Evolutionary conservation across 2,797 vertebrate species (phyloP), one percentile per base, ranked within the genome.

Genomic region (Lepidocolaptes lacrymiger): DNA sequence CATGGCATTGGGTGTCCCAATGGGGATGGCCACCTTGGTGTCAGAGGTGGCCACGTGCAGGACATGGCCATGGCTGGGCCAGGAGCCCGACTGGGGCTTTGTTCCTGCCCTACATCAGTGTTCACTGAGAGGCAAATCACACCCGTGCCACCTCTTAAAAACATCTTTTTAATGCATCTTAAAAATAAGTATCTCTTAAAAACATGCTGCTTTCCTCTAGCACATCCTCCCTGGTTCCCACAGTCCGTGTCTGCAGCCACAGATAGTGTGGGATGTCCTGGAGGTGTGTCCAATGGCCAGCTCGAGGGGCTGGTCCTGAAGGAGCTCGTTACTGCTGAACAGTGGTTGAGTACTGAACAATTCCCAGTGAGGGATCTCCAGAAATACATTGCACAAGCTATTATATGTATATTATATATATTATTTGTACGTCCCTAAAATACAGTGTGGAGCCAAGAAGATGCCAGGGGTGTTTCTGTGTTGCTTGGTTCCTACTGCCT

Each of bases 1-100:
- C 1, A 0, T 2, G 6, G 19, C 3, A 16, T 34, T 0, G 0
- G 12, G 10, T 48, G 22, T 44, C 28, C 21, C 0, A 0, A 12
- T 1, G 3, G 39, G 32, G 55, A 41, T 7, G 12, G 10, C 3
- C 3, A 0, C n/a, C 44, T 58, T 2, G 16, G 7, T 55, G 36
- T 15, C 1, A 1, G 41, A 55, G 23, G 39, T 66, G n/a, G 23
- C 32, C 51, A 11, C 6, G 1, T 46, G 54, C 9, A 23, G 44
- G 36, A 32, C 0, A 1, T 30, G 11, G 24, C 23, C 5, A 2
- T 13, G 23, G 27, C 30, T 0, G 5, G 55, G 14, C 37, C 39
- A 41, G 41, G 20, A 74, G 11, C 30, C 16, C 0, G 0, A 6
- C 46, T 48, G 20, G 39, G 37, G n/a, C 37, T 46, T 52, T 16